Conservation (phyloP, 1,140 invertebrate genomes). For the Neelides sp. region DNA sequence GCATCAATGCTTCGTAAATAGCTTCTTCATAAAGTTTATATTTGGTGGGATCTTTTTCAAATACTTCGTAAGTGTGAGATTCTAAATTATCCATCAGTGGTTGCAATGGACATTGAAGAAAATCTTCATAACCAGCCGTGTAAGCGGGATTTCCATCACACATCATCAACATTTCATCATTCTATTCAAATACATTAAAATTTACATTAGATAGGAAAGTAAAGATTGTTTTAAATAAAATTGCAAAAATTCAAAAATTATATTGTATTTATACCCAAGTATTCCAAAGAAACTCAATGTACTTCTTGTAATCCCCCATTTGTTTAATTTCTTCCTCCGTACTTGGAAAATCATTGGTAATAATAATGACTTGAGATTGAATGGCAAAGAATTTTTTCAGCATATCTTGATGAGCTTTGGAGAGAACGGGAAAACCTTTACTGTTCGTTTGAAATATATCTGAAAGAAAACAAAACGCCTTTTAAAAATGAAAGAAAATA, state of each 20-base stretch:
- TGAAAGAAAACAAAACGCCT: constrained; percentile 55
- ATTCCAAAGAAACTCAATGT: constrained; percentile 50
- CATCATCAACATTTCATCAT: constrained; percentile 38
- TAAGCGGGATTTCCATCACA: constrained; percentile 39
- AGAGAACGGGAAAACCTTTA: constrained; percentile 77
- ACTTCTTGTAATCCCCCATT: too few relatives aligned
- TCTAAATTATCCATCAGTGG: constrained; percentile 93
- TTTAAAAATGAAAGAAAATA: background rate
- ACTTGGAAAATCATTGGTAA: background rate
- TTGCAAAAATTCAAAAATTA: background rate
- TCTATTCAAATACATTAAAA: too few relatives aligned
- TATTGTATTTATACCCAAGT: background rate
- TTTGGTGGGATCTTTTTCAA: constrained; percentile 96
- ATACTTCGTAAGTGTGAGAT: constrained; percentile 90
- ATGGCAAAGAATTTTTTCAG: constrained; percentile 40
- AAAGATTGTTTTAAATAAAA: too few relatives aligned
- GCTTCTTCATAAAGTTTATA: constrained; percentile 85
- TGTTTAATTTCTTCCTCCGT: too few relatives aligned
- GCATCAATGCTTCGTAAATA: constrained; percentile 58
- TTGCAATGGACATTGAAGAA: constrained; percentile 75
- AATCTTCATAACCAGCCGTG: constrained; percentile 77
- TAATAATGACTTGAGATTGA: constrained; percentile 20
- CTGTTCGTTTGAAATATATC: constrained; percentile 63
- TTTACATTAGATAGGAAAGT: too few relatives aligned
- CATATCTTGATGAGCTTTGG: constrained; percentile 66